Base-by-base conservation (phyloP, 2,797 vertebrate genomes). In the Peromyscus melanophrys region DNA sequence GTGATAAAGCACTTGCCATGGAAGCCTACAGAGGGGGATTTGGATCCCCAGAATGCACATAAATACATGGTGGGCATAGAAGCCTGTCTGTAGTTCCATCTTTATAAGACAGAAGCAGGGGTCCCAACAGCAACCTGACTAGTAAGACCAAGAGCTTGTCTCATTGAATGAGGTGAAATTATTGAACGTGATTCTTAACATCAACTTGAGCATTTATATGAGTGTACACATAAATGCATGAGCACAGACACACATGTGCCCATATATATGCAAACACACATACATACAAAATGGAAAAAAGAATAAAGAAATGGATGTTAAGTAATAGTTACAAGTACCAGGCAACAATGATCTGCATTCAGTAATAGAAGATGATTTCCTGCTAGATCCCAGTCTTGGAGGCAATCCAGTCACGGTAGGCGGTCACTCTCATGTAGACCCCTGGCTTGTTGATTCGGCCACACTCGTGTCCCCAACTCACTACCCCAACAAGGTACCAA, bases 401-500 rank as follows among this genome's bases (percentile, higher is more conserved):
- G 73, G 94, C n/a, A 78, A 99, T 99, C 99, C 99, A 99, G 92
- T 98, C 94, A 57, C 98, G 97, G 71, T 98, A 99, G 78, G 98
- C 97, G 55, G 99, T 99, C 93, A 99, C 98, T 95, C 97, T 96
- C 0, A 92, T 96, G n/a, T 99, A 99, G 61, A 99, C 98, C 29
- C 99, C 99, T 14, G 99, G 99, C 90, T 99, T 99, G 83, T 99
- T 98, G 84, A 34, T 76, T 95, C 97, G 97, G 89, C 98, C 98
- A 96, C 99, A 99, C 17, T 99, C 98, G 46, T 95, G 92, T 95
- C 99, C 98, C 98, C 98, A 99, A 97, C 99, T 99, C 91, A 99
- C 99, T 96, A 98, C 98, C 97, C 99, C 99, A 92, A 98, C 98
- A 81, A 99, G 99, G 88, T 98, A 98, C 99, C 99, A 99, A 95